These are phyloP conservation scores for Perca fluviatilis DNA, from an alignment of 2,113 vertebrate species.

Conservation along the genomic window DNA sequence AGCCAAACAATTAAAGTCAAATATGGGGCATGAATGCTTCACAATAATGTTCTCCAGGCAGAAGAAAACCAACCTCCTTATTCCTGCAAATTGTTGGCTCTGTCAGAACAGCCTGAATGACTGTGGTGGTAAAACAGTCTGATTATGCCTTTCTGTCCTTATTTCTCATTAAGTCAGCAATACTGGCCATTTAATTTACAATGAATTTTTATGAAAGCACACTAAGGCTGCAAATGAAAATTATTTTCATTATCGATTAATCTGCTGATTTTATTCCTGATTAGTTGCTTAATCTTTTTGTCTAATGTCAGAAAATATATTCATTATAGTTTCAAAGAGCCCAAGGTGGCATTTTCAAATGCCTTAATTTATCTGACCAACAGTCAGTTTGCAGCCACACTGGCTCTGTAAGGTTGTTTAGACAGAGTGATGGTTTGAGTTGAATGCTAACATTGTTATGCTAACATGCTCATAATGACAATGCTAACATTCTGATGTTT, in stretches of 20 bases:
- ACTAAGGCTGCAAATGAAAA: background rate
- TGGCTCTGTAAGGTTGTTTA: background rate
- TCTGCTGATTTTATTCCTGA: background rate
- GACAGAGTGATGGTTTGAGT: background rate
- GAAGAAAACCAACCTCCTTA: constrained; percentile 37
- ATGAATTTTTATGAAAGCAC: background rate
- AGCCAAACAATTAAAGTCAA: constrained; percentile 36
- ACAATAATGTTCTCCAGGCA: constrained; percentile 18
- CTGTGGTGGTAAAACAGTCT: constrained; percentile 2
- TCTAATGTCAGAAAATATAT: background rate
- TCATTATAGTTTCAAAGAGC: background rate
- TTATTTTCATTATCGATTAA: background rate
- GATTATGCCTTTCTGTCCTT: constrained; percentile 2
- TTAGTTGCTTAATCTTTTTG: background rate
- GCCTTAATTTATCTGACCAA: background rate
- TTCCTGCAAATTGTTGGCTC: constrained; percentile 31
- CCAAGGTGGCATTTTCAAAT: background rate
- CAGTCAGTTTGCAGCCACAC: background rate
- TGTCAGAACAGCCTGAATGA: constrained; percentile 6
- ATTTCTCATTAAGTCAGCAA: background rate
- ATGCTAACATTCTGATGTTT: background rate
- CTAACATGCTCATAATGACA: background rate
- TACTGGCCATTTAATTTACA: background rate
- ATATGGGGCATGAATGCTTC: background rate
- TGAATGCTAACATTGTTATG: background rate